Base-by-base conservation (phyloP, 37 sponge, comb jelly and placozoan genomes). In the Ephydatia muelleri region DNA sequence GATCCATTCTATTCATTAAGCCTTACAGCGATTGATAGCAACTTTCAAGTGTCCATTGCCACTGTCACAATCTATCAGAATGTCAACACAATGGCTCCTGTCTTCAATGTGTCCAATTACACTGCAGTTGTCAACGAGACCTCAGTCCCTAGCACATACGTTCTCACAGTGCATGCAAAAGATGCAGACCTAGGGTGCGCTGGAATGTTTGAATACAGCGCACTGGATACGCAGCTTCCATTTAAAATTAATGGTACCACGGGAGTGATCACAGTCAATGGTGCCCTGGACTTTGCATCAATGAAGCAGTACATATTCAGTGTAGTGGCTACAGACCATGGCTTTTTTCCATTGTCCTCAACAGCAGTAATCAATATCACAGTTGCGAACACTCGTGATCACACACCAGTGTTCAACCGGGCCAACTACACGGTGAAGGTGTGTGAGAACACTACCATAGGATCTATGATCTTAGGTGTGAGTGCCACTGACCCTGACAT, bases 381-480 rank as follows among this genome's bases (percentile, higher is more conserved):
- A 31, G 86, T 92, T 0, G 33, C 39, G 21, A 82, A 88, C 66
- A 49, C 65, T 11, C 88, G 88, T 48, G 92, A 92, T 11, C 22
- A 70, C n/a, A 37, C 78, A 0, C 86, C 89, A 0, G 12, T 29
- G 13, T 86, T 91, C 49, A 36, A 34, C 9, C 48, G 43, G 30
- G 3, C 38, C 22, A 13, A 16, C 36, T 83, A 87, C 75, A 73
- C 40, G 30, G 79, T 48, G 5, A 6, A 33, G 8, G 77, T 91
- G 5, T 87, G 83, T 83, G 92, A 91, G 72, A 74, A 88, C n/a
- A 28, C 57, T 37, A 70, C 84, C 11, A 40, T 71, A 70, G 88
- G 88, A 29, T 77, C 77, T 25, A 70, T 40, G 35, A 38, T 89
- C 35, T 33, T 79, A 26, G 27, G 35, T 16, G 29, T 91, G 5